phyloP scores from a whole-genome alignment of 2,113 vertebrate species.

The Tympanuchus pallidicinctus region DNA sequence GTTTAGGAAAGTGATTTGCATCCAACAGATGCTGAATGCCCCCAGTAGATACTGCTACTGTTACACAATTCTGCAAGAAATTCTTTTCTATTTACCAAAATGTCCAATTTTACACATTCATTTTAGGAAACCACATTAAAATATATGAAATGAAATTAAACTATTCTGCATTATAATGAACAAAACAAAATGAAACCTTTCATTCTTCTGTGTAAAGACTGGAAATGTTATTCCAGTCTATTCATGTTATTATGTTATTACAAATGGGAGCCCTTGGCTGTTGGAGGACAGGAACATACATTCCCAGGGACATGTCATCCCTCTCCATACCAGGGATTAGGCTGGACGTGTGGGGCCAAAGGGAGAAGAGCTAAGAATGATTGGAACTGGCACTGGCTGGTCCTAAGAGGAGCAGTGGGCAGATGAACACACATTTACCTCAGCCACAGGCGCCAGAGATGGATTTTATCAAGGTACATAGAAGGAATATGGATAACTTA shows the following conservation, averaged over 20 bases:
- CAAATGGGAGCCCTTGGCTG: accelerated
- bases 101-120: neutral
- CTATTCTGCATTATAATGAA: neutral
- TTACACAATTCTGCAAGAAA: neutral
- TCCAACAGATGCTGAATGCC: neutral
- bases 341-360: neutral
- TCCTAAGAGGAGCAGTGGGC: neutral
- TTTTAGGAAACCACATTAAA: neutral
- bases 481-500: neutral
- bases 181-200: neutral
- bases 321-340: accelerated
- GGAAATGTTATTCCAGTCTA: neutral
- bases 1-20: neutral
- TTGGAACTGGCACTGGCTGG: accelerated
- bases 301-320: neutral
- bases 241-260: neutral
- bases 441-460: neutral
- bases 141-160: neutral
- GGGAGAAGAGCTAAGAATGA: accelerated
- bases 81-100: neutral
- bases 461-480: neutral
- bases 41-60: neutral
- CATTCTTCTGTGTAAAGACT: neutral
- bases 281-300: accelerated
- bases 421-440: neutral